Conservation (phyloP, 2,888 invertebrate species). For the Thalpophila matura region DNA sequence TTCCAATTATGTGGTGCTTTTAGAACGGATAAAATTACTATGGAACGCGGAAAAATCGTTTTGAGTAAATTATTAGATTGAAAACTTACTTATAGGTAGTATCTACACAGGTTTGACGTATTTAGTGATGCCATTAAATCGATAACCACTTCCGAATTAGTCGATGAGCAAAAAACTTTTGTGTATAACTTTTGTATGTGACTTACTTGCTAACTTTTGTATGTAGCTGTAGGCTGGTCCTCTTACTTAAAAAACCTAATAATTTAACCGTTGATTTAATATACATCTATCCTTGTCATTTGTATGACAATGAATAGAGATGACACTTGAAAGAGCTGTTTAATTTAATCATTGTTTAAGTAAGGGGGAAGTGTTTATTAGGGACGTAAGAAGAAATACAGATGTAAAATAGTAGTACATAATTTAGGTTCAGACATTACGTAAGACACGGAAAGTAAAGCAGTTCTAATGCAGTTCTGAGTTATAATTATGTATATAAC, state of each 20-base stretch:
- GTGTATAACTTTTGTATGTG: too few species aligned
- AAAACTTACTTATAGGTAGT: slow-evolving; percentile 15
- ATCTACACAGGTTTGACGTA: slow-evolving; percentile 10
- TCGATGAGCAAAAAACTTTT: not conserved
- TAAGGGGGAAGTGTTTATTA: too few species aligned
- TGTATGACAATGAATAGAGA: too few species aligned
- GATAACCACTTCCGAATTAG: slow-evolving; percentile 8
- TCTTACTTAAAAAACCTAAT: too few species aligned
- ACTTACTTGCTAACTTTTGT: too few species aligned
- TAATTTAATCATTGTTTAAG: too few species aligned
- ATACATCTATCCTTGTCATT: too few species aligned
- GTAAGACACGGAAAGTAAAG: slow-evolving; percentile 37
- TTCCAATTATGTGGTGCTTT: slow-evolving; percentile 81
- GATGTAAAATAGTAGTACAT: slow-evolving; percentile 11
- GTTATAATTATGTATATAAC: slow-evolving; percentile 30
- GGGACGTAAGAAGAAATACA: not conserved
- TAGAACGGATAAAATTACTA: slow-evolving; percentile 71
- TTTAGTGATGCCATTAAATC: slow-evolving; percentile 17
- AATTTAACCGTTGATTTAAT: too few species aligned
- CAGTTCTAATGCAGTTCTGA: slow-evolving; percentile 21
- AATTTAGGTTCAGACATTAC: slow-evolving; percentile 4
- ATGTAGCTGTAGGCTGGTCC: too few species aligned
- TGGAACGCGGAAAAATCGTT: slow-evolving; percentile 79
- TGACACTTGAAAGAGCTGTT: too few species aligned
- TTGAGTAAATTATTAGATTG: slow-evolving; percentile 36